These are phyloP conservation scores for Chaetorhynchus papuensis DNA, from an alignment of 2,113 vertebrate genomes.

Conservation along the genomic window DNA sequence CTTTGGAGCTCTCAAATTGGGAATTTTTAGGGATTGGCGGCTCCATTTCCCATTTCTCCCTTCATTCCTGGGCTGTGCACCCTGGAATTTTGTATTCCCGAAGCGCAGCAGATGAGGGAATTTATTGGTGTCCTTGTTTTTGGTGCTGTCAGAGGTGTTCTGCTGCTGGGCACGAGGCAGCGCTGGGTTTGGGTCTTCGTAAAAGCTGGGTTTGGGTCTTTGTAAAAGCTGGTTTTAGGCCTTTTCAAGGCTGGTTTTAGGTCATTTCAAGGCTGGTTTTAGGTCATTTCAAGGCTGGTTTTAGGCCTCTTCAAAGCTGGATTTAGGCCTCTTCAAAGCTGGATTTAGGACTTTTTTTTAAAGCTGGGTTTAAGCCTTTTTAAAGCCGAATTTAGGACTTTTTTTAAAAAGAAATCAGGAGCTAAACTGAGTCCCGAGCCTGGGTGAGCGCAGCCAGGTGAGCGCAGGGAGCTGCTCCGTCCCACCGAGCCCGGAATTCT, in stretches of 20 bases:
- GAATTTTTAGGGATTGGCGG: neutral
- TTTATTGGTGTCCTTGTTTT: neutral
- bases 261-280: too few species aligned
- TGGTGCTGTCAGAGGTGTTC: neutral
- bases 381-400: neutral
- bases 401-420: neutral
- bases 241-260: too few species aligned
- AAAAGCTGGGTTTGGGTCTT: neutral
- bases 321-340: too few species aligned
- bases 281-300: too few species aligned
- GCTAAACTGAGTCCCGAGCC: neutral
- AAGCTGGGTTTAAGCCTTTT: neutral
- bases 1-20: neutral
- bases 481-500: neutral
- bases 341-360: neutral
- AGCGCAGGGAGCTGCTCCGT: neutral
- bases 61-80: too few species aligned
- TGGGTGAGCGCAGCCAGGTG: neutral
- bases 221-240: neutral
- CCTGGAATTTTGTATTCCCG: neutral
- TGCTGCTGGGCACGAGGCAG: neutral
- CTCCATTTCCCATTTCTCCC: neutral
- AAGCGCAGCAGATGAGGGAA: neutral
- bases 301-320: too few species aligned
- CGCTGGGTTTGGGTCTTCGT: neutral